Evolutionary conservation across 2,113 vertebrate genomes (phyloP).

Genomic region (Sylvilagus bachmani): DNA sequence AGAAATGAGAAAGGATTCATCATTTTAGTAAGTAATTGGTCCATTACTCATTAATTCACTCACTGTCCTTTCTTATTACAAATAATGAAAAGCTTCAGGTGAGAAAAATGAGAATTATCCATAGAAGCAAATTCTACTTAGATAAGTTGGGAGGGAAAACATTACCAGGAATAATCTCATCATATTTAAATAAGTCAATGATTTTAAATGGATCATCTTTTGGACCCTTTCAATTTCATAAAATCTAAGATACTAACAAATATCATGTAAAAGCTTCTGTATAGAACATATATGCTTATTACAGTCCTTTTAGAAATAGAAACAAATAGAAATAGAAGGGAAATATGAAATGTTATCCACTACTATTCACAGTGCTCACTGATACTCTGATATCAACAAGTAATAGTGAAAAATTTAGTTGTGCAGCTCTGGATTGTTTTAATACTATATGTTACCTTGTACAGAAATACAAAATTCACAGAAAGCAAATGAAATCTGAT

Average conservation of each 20-base stretch:
- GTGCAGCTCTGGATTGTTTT: not conserved
- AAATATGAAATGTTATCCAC: not conserved
- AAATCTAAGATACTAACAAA: not conserved
- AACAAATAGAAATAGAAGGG: not conserved
- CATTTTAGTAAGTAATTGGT: not conserved
- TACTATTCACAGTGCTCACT: not conserved
- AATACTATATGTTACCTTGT: not conserved
- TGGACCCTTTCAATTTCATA: not conserved
- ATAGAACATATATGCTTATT: not conserved
- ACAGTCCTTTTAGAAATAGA: not conserved
- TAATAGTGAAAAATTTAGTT: not conserved
- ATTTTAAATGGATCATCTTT: not conserved
- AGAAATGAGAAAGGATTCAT: not conserved
- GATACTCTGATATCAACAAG: not conserved
- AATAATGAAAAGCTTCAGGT: conserved; percentile 5
- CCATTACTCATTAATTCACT: conserved; percentile 1
- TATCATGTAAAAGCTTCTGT: not conserved
- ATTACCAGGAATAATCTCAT: not conserved
- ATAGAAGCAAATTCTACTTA: conserved; percentile 8
- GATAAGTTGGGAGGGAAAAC: not conserved
- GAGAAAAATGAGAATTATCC: not conserved
- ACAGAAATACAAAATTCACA: not conserved
- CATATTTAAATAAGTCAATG: not conserved
- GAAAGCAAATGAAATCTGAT: not conserved
- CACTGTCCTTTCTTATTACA: not conserved